Base-by-base conservation (phyloP, 2,797 vertebrate species). In the Ptychadena robeensis region DNA sequence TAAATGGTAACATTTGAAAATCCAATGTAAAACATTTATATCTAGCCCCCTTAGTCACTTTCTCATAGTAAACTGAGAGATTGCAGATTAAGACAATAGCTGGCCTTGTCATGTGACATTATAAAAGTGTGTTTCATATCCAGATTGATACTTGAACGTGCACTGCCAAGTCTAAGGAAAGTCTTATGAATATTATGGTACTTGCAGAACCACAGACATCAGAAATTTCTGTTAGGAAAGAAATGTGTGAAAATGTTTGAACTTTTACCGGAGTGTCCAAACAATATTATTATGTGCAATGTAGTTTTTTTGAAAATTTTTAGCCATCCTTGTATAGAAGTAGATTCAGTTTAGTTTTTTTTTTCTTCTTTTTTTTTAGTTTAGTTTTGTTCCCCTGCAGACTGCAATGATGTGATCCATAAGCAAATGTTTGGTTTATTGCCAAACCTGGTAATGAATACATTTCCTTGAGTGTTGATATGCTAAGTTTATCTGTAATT, bases 161-260 rank as follows among this genome's bases (percentile, higher is more conserved):
- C 59, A 61, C 72, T 61, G 72, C 72, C 48, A 61, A 7, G 57
- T 57, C 44, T 22, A 28, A 28, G 3, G 30, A 72, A 73, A 57
- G 30, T 57, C 12, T 34, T 34, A 7, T 32, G 18, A 25, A 34
- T 57, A 14, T 53, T 73, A 57, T 31, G 22, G 30, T 61, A 61
- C 34, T 61, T 14, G 27, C 11, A 35, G n/a, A 25, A 27, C 31
- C 35, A 37, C 35, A n/a, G 18, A 11, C 25, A 3, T 64, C n/a
- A 25, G 73, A 18, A 38, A 10, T 15, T 2, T 37, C 30, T 34
- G 14, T 11, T 25, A 1, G 15, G 4, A 48, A 15, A 48, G 14
- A 48, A 48, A 18, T 22, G 44, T 53, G 44, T 18, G 44, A 53
- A 22, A 53, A 9, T 5, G 14, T 32, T 32, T 32, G 25, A 32